These are phyloP conservation scores for Sisyra terminalis DNA, from an alignment of 2,888 invertebrate genomes.

Conservation along the genomic window DNA sequence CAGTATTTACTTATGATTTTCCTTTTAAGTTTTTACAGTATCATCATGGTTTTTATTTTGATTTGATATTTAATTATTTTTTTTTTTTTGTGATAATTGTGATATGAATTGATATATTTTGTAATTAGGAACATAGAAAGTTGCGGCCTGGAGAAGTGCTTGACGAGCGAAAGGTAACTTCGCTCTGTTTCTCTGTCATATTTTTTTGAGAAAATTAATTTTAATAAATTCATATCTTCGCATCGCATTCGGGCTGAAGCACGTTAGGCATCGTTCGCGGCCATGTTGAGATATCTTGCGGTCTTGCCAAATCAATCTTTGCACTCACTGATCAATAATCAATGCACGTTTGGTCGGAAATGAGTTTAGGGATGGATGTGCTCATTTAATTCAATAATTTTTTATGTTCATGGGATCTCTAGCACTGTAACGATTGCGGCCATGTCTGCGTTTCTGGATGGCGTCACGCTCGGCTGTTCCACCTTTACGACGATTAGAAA, in stretches of 20 bases:
- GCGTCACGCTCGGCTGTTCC: too few relatives aligned
- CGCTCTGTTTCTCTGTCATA: not conserved
- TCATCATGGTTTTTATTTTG: not conserved
- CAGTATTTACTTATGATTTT: not conserved
- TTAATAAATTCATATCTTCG: constrained; percentile 1
- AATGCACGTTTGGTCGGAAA: too few relatives aligned
- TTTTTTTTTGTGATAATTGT: not conserved
- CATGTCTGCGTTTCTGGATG: too few relatives aligned
- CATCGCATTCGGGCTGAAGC: constrained; percentile 2
- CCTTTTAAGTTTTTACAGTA: too few relatives aligned
- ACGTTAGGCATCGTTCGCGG: constrained; percentile 5
- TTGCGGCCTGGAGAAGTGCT: constrained; percentile 87
- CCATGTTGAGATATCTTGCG: not conserved
- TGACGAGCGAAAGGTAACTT: constrained; percentile 84
- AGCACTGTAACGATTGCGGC: too few relatives aligned
- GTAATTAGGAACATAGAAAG: constrained; percentile 67
- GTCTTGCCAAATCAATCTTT: not conserved
- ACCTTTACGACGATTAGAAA: too few relatives aligned
- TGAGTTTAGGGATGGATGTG: too few relatives aligned
- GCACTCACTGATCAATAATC: too few relatives aligned
- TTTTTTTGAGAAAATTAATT: not conserved
- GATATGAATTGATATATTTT: constrained; percentile 13
- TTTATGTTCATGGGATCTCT: too few relatives aligned
- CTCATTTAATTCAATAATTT: too few relatives aligned
- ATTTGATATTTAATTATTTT: not conserved